Conservation (phyloP, 2,797 vertebrate species). For the Phrynocephalus vlangalii region DNA sequence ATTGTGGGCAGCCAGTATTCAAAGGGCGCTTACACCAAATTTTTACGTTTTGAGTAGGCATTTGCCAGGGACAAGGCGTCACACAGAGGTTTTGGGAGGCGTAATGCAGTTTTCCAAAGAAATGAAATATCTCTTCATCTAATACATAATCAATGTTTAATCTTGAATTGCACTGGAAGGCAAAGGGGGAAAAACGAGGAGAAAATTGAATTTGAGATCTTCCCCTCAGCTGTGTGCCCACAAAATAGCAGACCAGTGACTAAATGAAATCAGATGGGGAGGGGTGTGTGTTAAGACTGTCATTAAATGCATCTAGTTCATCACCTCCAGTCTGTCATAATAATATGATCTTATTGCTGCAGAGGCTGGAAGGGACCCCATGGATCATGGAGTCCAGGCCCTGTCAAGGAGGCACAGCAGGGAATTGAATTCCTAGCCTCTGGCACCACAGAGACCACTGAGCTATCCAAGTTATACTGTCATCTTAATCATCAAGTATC, state of each 20-base stretch:
- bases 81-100: background rate
- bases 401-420: too few relatives aligned
- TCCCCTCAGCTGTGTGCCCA: background rate
- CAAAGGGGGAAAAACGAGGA: background rate
- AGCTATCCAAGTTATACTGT: too few relatives aligned
- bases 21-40: background rate
- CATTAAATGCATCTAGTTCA: background rate
- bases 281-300: background rate
- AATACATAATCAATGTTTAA: constrained; percentile 2
- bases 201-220: background rate
- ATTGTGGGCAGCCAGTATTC: too few relatives aligned
- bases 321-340: background rate
- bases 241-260: background rate
- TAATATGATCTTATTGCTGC: too few relatives aligned
- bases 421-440: too few relatives aligned
- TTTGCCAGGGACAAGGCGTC: background rate
- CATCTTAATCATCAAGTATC: background rate
- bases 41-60: background rate
- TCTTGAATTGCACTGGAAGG: background rate
- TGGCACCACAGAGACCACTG: too few relatives aligned
- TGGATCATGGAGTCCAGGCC: too few relatives aligned
- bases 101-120: background rate
- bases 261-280: background rate
- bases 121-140: background rate
- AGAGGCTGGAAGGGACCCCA: too few relatives aligned